Evolutionary conservation across 2,888 invertebrate genomes (phyloP), one percentile per base, ranked within the genome.

Genomic region (Oxyteleia sp.): DNA sequence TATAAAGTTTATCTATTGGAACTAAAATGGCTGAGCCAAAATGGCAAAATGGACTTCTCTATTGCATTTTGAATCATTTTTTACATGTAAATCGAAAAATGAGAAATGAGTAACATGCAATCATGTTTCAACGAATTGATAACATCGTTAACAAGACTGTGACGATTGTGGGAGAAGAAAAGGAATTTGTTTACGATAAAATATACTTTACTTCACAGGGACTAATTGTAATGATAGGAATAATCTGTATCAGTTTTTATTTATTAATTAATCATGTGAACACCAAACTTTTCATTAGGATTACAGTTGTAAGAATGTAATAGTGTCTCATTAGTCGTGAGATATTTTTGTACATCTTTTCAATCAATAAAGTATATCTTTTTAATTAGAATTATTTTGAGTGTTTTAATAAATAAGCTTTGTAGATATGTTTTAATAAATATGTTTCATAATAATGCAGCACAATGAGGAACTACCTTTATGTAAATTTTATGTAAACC

Each of bases 121-220:
- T 29, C 15, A 4, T 15, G 29, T 47, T 45, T 8, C 43, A 29
- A 43, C 15, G 23, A 64, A 64, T 15, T 4, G 32, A 64, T 35
- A 47, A 47, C 23, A 49, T 13, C 38, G 5, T 18, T 64, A 20
- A 64, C 23, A 49, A 64, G 64, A 49, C 64, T 64, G 49, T 64
- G 49, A 64, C 38, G 49, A 35, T 49, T 15, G 15, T 13, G 29
- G 7, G 47, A 20, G 38, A 55, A 55, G 32, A 32, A 8, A 32
- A 32, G 32, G 8, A 7, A 32, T 7, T 32, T 32, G 3, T 32
- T 32, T 8, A 32, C 3, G 32, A 32, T 32, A 7, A 7, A 32
- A 7, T 32, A 32, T 10, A 8, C 32, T 32, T 8, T 32, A 32
- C 10, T 32, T 32, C 32, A 8, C 32, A 32, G 32, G 8, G 32